phyloP scores from a whole-genome alignment of 2,797 vertebrate genomes.

The Sarcophilus harrisii region DNA sequence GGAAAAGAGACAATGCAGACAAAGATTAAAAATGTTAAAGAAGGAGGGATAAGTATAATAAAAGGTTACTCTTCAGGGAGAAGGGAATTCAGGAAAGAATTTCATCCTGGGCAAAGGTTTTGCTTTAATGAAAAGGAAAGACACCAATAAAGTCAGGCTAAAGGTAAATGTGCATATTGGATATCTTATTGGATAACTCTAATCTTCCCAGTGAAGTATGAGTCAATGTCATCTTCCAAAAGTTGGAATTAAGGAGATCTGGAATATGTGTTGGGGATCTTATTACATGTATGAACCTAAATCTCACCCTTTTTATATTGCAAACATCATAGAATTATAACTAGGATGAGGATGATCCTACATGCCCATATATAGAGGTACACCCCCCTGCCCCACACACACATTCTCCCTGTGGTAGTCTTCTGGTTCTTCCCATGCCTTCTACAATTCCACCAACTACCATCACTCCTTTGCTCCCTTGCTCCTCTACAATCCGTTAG shows the following conservation, averaged over 20 bases:
- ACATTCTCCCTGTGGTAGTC: not conserved
- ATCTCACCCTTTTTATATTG: not conserved
- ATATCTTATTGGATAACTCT: not conserved
- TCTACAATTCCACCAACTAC: not conserved
- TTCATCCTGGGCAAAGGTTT: not conserved
- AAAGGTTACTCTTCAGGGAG: not conserved
- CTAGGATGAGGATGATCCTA: not conserved
- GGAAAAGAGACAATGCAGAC: not conserved
- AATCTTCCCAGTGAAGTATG: not conserved
- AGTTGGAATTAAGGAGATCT: not conserved
- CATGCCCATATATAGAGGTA: not conserved
- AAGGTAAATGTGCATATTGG: not conserved
- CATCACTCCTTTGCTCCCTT: not conserved
- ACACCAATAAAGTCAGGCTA: not conserved
- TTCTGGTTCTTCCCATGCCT: not conserved
- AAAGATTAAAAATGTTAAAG: not conserved
- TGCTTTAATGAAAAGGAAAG: not conserved
- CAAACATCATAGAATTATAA: not conserved
- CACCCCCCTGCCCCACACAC: not conserved
- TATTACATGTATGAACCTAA: not conserved
- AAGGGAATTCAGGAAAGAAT: not conserved
- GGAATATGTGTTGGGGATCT: not conserved
- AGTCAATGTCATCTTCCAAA: not conserved
- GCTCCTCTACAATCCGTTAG: not conserved
- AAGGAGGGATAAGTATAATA: not conserved